These are phyloP conservation scores for Pipistrellus kuhlii DNA, from an alignment of 2,797 vertebrate genomes.

Conservation along the genomic window DNA sequence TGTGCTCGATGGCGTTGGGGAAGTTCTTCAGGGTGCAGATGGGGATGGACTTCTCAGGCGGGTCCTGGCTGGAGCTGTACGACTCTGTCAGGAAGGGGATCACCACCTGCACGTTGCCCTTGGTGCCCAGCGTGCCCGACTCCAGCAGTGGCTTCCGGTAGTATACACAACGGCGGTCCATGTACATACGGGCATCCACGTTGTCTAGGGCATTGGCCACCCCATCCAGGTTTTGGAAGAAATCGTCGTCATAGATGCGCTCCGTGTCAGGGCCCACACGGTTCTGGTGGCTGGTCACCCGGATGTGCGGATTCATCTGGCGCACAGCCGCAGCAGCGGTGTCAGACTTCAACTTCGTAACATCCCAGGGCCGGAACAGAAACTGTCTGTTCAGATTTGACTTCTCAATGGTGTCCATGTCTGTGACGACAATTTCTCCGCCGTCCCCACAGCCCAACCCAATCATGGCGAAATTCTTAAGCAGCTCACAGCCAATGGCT, in stretches of 20 bases:
- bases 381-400: conserved; percentile 99
- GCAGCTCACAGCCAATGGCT: conserved; percentile 96
- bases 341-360: conserved; percentile 98
- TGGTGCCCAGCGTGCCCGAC: conserved; percentile 96
- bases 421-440: conserved; percentile 93
- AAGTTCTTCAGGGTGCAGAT: conserved; percentile 99
- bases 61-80: conserved; percentile 98
- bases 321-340: conserved; percentile 95
- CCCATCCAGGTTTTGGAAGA: conserved; percentile 95
- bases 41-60: conserved; percentile 98
- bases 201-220: conserved; percentile 97
- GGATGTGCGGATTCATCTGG: conserved; percentile 95
- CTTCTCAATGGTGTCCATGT: conserved; percentile 99
- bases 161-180: conserved; percentile 97
- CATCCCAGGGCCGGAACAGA: conserved; percentile 96
- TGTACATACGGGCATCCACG: conserved; percentile 97
- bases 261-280: conserved; percentile 96
- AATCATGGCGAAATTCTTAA: conserved; percentile 99
- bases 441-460: conserved; percentile 93
- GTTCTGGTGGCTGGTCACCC: conserved; percentile 95
- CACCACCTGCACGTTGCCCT: conserved; percentile 98
- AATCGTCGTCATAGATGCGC: conserved; percentile 95
- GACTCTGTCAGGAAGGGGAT: conserved; percentile 98
- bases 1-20: conserved; percentile 98
- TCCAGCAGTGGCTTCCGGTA: conserved; percentile 97